A percentile compares a stretch with the other conserved stretches of the same genome.
phyloP scores from a whole-genome alignment of 1,140 invertebrate species.

The Yoshiicerus persimilis region DNA sequence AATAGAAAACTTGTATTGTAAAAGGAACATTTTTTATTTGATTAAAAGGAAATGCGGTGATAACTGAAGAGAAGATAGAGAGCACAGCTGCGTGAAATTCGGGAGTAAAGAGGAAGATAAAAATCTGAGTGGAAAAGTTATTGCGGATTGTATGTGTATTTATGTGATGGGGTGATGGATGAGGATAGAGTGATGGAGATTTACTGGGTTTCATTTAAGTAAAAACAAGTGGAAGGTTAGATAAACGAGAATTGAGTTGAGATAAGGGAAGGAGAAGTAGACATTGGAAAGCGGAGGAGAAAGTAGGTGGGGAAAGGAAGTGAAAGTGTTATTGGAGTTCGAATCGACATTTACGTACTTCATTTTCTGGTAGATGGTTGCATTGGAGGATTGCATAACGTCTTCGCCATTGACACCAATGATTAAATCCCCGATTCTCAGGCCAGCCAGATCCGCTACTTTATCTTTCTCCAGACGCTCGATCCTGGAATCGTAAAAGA shows the following conservation, averaged over 20 bases:
- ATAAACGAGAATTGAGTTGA: background rate
- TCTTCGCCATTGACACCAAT: conserved; percentile 48
- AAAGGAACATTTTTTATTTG: too few species aligned
- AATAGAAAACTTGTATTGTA: too few species aligned
- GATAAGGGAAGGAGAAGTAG: background rate
- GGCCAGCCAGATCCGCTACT: conserved; percentile 41
- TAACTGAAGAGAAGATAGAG: too few species aligned
- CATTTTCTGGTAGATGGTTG: conserved; percentile 47
- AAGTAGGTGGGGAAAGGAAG: background rate
- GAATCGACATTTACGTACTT: conserved; percentile 35
- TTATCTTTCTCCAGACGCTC: conserved; percentile 46
- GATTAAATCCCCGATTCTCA: conserved; percentile 47
- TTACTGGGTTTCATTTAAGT: too few species aligned
- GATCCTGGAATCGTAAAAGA: conserved; percentile 44
- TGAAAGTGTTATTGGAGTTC: background rate
- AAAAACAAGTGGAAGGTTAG: too few species aligned
- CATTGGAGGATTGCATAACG: conserved; percentile 35
- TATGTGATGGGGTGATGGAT: too few species aligned
- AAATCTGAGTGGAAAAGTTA: too few species aligned
- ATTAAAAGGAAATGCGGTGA: too few species aligned
- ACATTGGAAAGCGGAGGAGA: background rate
- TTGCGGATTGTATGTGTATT: too few species aligned
- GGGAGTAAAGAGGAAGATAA: too few species aligned
- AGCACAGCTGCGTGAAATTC: too few species aligned
- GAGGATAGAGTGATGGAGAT: too few species aligned